Conservation (phyloP, 2,888 invertebrate genomes). For the Andrena fulva region DNA sequence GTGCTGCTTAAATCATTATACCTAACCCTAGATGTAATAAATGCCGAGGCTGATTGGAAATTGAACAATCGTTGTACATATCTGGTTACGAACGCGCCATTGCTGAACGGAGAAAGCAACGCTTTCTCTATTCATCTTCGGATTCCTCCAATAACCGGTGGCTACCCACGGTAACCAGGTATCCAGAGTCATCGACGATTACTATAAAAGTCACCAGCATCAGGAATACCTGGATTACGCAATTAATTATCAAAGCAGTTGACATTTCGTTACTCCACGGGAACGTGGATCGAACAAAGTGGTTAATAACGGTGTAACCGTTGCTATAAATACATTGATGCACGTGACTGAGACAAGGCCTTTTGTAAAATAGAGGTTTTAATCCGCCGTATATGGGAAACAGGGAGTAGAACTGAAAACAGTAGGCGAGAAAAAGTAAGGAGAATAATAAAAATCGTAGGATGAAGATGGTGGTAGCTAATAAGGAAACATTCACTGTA, state of each 20-base stretch:
- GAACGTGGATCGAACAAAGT: neutral
- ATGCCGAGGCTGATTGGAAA: neutral
- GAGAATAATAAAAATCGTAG: neutral
- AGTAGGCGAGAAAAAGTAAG: neutral
- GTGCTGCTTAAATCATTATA: too few species aligned
- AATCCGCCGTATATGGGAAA: neutral
- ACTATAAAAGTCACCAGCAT: conserved; percentile 14
- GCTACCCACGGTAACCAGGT: neutral
- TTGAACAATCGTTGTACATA: conserved; percentile 7
- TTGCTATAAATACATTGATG: conserved; percentile 33
- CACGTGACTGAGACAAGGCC: conserved; percentile 30
- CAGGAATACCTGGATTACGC: neutral
- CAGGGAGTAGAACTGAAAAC: neutral
- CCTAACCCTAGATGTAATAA: too few species aligned
- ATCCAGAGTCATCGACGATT: neutral
- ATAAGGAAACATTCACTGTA: neutral
- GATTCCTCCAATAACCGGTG: neutral
- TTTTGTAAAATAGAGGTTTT: conserved; percentile 2
- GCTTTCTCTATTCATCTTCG: conserved; percentile 45
- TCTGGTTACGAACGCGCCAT: conserved; percentile 7
- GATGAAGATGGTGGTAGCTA: neutral
- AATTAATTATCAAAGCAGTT: conserved; percentile 39
- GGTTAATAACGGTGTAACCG: conserved; percentile 19
- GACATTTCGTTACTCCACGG: conserved; percentile 31
- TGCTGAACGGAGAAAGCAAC: conserved; percentile 35